A percentile compares a stretch with the other conserved stretches of the same genome.
These are phyloP conservation scores for Nephrotoma flavescens DNA, from an alignment of 2,888 invertebrate genomes.

Conservation along the genomic window DNA sequence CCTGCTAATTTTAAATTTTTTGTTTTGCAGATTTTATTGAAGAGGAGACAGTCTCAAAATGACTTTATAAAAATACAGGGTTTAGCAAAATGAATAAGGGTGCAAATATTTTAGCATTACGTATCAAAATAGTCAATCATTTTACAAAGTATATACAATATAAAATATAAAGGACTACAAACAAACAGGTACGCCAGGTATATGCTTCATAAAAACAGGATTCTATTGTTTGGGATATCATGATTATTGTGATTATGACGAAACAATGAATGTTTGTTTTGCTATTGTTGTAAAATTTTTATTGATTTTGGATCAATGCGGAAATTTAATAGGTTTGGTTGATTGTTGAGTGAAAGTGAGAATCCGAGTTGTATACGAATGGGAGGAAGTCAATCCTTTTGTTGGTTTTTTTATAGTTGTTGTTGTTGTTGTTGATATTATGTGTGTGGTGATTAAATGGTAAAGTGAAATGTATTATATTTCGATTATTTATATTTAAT, in stretches of 20 bases:
- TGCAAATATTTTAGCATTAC: not conserved
- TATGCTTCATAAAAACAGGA: not conserved
- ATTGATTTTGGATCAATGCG: not conserved
- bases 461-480: not conserved
- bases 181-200: not conserved
- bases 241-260: not conserved
- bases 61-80: not conserved
- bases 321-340: not conserved
- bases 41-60: not conserved
- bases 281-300: not conserved
- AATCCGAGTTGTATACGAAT: not conserved
- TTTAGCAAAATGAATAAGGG: not conserved
- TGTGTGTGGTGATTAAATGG: not conserved
- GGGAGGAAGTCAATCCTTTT: not conserved
- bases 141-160: not conserved
- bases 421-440: not conserved
- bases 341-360: not conserved
- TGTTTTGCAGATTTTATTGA: not conserved
- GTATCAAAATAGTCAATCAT: not conserved
- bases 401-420: not conserved
- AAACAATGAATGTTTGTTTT: not conserved
- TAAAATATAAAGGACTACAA: not conserved
- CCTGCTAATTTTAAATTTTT: not conserved
- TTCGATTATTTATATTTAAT: not conserved
- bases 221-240: not conserved